phyloP scores from a whole-genome alignment of 2,888 invertebrate species.

The Troides oblongomaculatus region DNA sequence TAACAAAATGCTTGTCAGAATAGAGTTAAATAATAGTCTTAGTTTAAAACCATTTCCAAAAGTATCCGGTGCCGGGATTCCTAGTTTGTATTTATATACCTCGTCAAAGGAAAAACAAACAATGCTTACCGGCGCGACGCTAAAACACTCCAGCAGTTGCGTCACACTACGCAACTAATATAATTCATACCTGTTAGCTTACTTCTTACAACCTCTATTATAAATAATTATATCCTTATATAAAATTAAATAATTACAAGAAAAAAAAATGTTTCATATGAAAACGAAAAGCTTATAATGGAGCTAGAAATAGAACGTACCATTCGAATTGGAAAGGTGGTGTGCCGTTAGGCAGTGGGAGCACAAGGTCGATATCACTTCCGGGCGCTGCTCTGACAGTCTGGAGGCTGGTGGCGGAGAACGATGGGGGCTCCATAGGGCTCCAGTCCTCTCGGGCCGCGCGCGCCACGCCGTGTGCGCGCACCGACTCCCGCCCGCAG shows the following conservation, averaged over 20 bases:
- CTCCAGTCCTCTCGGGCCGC: constrained; percentile 71
- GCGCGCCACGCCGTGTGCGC: constrained; percentile 71
- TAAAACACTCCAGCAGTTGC: constrained; percentile 31
- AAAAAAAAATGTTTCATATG: neutral
- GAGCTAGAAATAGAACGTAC: constrained; percentile 52
- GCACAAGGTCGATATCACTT: constrained; percentile 49
- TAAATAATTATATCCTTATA: too few species aligned
- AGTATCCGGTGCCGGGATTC: constrained; percentile 56
- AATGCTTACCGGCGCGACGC: constrained; percentile 56
- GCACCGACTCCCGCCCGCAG: constrained; percentile 61
- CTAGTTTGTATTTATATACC: constrained; percentile 74
- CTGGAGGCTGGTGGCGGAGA: constrained; percentile 52
- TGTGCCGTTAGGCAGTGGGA: constrained; percentile 61
- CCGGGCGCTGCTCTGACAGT: constrained; percentile 64
- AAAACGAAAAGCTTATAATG: constrained; percentile 3
- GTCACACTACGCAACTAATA: constrained; percentile 35
- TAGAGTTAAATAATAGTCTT: neutral
- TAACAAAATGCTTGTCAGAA: too few species aligned
- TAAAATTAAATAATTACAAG: neutral
- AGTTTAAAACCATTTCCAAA: constrained; percentile 47
- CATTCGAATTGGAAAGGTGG: constrained; percentile 67
- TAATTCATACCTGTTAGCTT: constrained; percentile 28
- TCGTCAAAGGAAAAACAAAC: constrained; percentile 75
- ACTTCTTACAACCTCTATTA: neutral
- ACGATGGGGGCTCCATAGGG: constrained; percentile 72